Evolutionary conservation across 2,888 invertebrate genomes (phyloP).

Genomic region (Abrostola triplasia): DNA sequence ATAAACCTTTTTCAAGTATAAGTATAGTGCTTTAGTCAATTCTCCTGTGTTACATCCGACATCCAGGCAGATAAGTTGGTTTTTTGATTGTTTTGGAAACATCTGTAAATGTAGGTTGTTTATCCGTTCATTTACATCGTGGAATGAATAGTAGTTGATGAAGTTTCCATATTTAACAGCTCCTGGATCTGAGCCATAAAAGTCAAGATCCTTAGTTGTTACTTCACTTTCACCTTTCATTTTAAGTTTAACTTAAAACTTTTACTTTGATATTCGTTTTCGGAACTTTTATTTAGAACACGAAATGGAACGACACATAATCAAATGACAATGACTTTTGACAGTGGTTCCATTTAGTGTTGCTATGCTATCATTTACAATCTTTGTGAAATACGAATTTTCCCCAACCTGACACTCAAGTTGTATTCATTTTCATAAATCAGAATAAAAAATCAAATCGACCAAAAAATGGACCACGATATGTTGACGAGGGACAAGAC

Average conservation of each 20-base stretch:
- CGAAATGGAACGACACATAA: too few relatives aligned
- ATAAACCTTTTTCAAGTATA: conserved; percentile 83
- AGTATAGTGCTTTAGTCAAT: conserved; percentile 89
- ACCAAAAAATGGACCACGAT: too few relatives aligned
- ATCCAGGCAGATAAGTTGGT: conserved; percentile 88
- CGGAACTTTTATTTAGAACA: too few relatives aligned
- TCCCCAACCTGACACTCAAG: too few relatives aligned
- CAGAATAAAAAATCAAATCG: too few relatives aligned
- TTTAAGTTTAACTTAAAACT: conserved; percentile 7
- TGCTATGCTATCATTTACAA: too few relatives aligned
- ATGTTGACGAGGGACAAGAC: too few relatives aligned
- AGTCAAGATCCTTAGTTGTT: conserved; percentile 70
- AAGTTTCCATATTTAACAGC: conserved; percentile 94
- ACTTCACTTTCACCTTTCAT: conserved; percentile 53
- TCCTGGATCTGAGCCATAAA: conserved; percentile 91
- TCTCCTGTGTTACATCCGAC: conserved; percentile 94
- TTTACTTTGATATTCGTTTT: too few relatives aligned
- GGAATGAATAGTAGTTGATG: conserved; percentile 95
- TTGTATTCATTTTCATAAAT: too few relatives aligned
- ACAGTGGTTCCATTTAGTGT: too few relatives aligned
- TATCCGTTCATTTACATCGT: conserved; percentile 91
- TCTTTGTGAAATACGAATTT: too few relatives aligned
- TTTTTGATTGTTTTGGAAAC: conserved; percentile 66
- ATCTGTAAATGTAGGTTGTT: conserved; percentile 85
- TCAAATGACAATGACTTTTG: too few relatives aligned